A percentile compares a stretch with the other conserved stretches of the same genome.
Evolutionary conservation across 1,140 invertebrate genomes (phyloP).

Genomic region (Ectropis grisescens): DNA sequence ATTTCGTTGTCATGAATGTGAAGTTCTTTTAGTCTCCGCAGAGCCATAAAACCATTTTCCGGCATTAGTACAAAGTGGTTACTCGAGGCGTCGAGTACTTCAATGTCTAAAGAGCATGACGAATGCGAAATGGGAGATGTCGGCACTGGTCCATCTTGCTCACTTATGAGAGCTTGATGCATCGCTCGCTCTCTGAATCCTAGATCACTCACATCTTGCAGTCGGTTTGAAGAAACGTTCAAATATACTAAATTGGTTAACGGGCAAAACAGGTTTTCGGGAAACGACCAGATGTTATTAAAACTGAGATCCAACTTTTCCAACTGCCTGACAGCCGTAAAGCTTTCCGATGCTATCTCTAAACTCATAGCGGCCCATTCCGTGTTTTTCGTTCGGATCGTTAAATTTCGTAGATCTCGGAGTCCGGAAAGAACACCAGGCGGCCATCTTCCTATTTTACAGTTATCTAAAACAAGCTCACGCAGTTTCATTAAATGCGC

Average conservation of each 20-base stretch:
- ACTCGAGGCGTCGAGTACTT: conserved; percentile 85
- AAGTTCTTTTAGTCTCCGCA: conserved; percentile 81
- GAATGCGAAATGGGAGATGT: conserved; percentile 54
- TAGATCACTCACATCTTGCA: conserved; percentile 87
- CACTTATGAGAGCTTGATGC: conserved; percentile 75
- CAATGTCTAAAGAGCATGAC: conserved; percentile 83
- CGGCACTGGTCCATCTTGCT: conserved; percentile 55
- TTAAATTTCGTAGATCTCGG: conserved; percentile 82
- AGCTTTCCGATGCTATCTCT: conserved; percentile 82
- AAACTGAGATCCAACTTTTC: conserved; percentile 88
- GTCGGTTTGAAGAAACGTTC: conserved; percentile 87
- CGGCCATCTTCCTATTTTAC: conserved; percentile 86
- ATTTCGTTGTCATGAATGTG: conserved; percentile 89
- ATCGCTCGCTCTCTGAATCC: conserved; percentile 77
- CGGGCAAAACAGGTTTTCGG: conserved; percentile 87
- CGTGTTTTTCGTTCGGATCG: conserved; percentile 83
- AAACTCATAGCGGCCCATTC: conserved; percentile 83
- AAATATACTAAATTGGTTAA: conserved; percentile 81
- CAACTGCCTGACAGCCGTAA: conserved; percentile 77
- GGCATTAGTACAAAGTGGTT: conserved; percentile 88
- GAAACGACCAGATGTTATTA: conserved; percentile 91
- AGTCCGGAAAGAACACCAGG: conserved; percentile 81
- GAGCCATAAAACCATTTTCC: conserved; percentile 81
- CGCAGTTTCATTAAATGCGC: conserved; percentile 82
- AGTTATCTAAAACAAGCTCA: conserved; percentile 85